Evolutionary conservation across 2,113 vertebrate genomes (phyloP).

Genomic region (Myotis yumanensis): DNA sequence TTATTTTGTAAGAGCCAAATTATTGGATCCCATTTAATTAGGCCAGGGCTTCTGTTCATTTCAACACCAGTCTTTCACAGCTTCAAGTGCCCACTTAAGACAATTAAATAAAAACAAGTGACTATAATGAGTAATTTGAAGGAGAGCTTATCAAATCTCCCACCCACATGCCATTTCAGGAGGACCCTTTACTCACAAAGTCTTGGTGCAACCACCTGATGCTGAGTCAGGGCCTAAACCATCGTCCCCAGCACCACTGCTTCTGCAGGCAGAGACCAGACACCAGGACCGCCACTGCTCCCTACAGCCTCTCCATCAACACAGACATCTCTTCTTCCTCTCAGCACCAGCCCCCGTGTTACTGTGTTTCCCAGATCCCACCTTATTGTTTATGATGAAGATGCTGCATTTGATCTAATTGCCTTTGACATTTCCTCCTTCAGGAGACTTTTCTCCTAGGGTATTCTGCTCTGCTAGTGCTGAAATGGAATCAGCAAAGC

Average conservation of each 20-base stretch:
- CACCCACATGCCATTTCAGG: constrained; percentile 15
- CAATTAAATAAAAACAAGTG: not conserved
- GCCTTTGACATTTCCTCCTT: constrained; percentile 70
- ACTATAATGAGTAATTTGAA: not conserved
- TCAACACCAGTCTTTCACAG: not conserved
- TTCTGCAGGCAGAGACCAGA: constrained; percentile 80
- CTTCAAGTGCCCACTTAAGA: not conserved
- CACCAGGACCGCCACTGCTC: not conserved
- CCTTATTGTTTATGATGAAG: constrained; percentile 74
- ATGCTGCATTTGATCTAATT: constrained; percentile 70
- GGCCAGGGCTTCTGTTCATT: not conserved
- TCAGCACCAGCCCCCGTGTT: not conserved
- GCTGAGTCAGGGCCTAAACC: constrained; percentile 66
- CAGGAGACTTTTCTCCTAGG: not conserved
- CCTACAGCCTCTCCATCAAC: constrained; percentile 67
- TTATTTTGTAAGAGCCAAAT: not conserved
- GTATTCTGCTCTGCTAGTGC: not conserved
- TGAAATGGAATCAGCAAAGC: not conserved
- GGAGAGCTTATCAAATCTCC: not conserved
- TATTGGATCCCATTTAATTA: not conserved
- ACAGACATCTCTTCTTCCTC: constrained; percentile 65
- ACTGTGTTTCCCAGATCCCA: constrained; percentile 72
- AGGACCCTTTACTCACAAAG: constrained; percentile 28
- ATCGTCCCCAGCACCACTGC: constrained; percentile 71
- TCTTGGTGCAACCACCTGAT: constrained; percentile 63